Percentiles rank a stretch among this genome's conserved stretches.
These are phyloP conservation scores for Sinelater perroti DNA, from an alignment of 2,888 invertebrate genomes.

Conservation along the genomic window DNA sequence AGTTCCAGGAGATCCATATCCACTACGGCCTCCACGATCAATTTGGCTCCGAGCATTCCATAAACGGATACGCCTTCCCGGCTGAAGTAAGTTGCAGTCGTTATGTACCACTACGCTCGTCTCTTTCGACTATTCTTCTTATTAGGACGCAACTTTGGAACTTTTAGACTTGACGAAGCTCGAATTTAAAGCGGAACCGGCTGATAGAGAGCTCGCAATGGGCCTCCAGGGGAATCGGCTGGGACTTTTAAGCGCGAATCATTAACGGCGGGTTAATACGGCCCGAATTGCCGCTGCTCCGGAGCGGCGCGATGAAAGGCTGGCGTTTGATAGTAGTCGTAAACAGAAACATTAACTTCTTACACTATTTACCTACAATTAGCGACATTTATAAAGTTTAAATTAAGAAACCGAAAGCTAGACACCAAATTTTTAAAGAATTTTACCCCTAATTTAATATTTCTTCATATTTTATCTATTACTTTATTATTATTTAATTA, in stretches of 20 bases:
- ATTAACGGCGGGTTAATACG: no score
- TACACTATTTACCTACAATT: no score
- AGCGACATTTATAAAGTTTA: slow-evolving; percentile 7
- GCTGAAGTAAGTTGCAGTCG: slow-evolving; percentile 94
- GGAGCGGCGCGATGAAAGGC: no score
- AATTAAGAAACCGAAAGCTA: no score
- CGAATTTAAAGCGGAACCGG: slow-evolving; percentile 9
- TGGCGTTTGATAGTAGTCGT: no score
- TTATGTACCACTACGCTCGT: slow-evolving; percentile 7
- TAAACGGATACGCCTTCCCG: slow-evolving; percentile 95
- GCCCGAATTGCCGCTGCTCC: no score
- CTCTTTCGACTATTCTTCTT: slow-evolving; percentile 19
- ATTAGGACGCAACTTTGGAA: slow-evolving; percentile 6
- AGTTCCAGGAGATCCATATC: slow-evolving; percentile 93
- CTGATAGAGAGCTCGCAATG: slow-evolving; percentile 2
- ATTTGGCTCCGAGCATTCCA: slow-evolving; percentile 95
- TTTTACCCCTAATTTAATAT: no score
- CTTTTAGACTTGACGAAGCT: slow-evolving; percentile 16
- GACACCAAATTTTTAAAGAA: no score
- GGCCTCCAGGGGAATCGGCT: slow-evolving; percentile 1
- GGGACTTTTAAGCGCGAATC: slow-evolving; percentile 6
- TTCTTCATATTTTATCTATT: no score
- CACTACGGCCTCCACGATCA: slow-evolving; percentile 93
- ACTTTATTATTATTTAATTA: no score
- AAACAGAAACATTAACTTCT: no score